Evolutionary conservation across 2,113 vertebrate genomes (phyloP), one percentile per base, ranked within the genome.

Genomic region (Ptilorrhoa leucosticta): DNA sequence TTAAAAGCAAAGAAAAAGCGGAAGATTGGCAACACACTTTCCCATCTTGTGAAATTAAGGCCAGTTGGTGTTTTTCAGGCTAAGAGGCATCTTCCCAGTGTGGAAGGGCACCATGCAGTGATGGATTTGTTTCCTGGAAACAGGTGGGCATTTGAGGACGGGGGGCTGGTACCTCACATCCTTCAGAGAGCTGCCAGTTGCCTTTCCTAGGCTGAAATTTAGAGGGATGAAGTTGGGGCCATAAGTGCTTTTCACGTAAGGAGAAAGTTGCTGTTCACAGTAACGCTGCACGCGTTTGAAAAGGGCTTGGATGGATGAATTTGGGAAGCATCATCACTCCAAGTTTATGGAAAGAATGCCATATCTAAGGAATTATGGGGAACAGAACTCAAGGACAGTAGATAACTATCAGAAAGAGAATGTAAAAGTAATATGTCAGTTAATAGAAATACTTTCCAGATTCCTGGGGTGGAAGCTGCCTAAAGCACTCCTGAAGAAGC

Each of bases 1-100:
- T 94, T 95, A 93, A 96, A 93, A 93, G 72, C 68, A 94, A 94
- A 81, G 56, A 87, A 60, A 93, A 94, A 83, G 48, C 21, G 54
- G 42, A 95, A 87, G 90, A 89, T 10, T 44, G 56, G 86, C 83
- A 90, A 70, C 47, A 80, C 31, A 23, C 22, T 93, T 81, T 35
- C 40, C 47, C 6, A 4, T 86, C 60, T 83, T 81, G 30, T 7
- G 3, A 89, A 56, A 90, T 71, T 65, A 78, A 87, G 68, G 40
- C 72, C 57, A 64, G 48, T n/a, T 27, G 6, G 68, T 11, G 20
- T 35, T 30, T 87, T 90, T 61, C 28, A 53, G 64, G 56, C 58
- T 51, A 37, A 57, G 47, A 7, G 0, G 26, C 58, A 56, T 61
- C 78, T 83, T 85, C 50, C 15, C 6, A 2, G n/a, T 1, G 1